Evolutionary conservation across 2,797 vertebrate genomes (phyloP).

Genomic region (Spinibarbus caldwelli): DNA sequence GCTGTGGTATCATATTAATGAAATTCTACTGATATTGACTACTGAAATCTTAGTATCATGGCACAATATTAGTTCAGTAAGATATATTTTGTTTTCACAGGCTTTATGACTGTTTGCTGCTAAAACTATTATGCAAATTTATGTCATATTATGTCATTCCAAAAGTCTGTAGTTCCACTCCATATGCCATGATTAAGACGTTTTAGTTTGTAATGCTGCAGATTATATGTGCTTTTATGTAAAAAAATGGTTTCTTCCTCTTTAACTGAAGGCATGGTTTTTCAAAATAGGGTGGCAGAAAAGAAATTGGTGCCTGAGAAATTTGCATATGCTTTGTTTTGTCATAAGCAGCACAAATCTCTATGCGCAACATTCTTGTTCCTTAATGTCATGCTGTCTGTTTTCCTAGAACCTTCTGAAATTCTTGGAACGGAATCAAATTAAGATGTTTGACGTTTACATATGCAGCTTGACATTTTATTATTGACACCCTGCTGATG

Average conservation of each 20-base stretch:
- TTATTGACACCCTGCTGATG: constrained; percentile 9
- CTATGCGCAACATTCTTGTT: constrained; percentile 8
- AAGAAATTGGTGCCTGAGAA: constrained; percentile 54
- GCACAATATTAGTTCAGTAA: neutral
- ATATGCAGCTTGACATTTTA: constrained; percentile 13
- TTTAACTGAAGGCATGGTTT: constrained; percentile 58
- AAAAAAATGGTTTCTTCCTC: constrained; percentile 55
- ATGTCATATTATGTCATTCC: neutral
- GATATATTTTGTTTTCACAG: neutral
- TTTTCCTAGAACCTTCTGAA: neutral
- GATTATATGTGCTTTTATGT: constrained; percentile 38
- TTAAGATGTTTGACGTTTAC: neutral
- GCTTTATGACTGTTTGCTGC: neutral
- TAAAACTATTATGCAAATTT: neutral
- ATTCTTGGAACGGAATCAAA: neutral
- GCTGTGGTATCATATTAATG: neutral
- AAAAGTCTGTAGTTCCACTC: neutral
- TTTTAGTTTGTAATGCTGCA: constrained; percentile 11
- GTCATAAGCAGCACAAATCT: constrained; percentile 32
- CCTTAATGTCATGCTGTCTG: neutral
- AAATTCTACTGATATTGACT: neutral
- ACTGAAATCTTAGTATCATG: neutral
- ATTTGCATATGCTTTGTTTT: constrained; percentile 50
- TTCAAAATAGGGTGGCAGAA: constrained; percentile 56
- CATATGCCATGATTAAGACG: neutral